Evolutionary conservation across 2,888 invertebrate genomes (phyloP), one percentile per base, ranked within the genome.

Genomic region (Formica aserva): DNA sequence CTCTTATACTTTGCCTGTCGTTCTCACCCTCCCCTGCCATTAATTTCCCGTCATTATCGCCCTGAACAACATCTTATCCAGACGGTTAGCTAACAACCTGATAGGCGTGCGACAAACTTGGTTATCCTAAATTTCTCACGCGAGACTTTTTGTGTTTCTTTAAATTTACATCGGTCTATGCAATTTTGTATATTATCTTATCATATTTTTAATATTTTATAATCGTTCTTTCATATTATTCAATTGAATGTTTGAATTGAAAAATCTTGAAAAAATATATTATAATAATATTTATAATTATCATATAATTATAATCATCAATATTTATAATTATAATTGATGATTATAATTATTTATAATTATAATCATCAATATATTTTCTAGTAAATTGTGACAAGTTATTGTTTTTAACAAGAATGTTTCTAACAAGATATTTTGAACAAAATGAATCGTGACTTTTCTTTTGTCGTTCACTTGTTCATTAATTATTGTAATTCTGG

Each of bases 31-130:
- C 82, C 57, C 81, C 66, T 77, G 81, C 72, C 87, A 88, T 89
- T 88, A 87, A 90, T 88, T 89, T 87, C 87, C 88, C 75, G 82
- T 48, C 80, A 87, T 90, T 87, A 88, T 91, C 85, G 69, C 65
- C 29, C 9, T 69, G 57, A 83, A 83, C 81, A 78, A 84, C 76
- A 85, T 85, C 86, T 89, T 87, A 88, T 86, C 86, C 86, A 72
- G 65, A 76, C 69, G 66, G 63, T 84, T 74, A 76, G 69, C 74
- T 75, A 84, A 82, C 82, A 67, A 85, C 78, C 38, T 48, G 66
- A 74, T 69, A 45, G 60, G 41, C 57, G 35, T 81, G 69, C 62
- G 74, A 65, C 63, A 62, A 41, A 69, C 62, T 86, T 84, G 57
- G 63, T 80, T 89, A 89, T 88, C 82, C 15, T 62, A 35, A 82